phyloP scores from a whole-genome alignment of 2,888 invertebrate genomes.

The Octonoba sinensis region DNA sequence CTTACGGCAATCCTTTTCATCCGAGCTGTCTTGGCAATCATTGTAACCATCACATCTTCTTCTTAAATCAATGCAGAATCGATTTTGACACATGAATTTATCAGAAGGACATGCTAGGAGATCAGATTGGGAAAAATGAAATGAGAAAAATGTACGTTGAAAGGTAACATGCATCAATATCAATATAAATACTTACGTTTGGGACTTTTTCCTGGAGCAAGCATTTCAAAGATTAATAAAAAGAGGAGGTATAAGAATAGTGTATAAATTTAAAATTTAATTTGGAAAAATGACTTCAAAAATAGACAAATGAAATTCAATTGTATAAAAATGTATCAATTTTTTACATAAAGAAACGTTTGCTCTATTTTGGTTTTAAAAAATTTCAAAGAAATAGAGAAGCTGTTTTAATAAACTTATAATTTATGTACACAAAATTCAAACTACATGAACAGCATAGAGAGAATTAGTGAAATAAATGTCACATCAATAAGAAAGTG shows the following conservation, averaged over 20 bases:
- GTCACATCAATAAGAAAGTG: too few relatives aligned
- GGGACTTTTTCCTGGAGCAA: conserved; percentile 36
- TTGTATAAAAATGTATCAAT: too few relatives aligned
- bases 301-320: too few relatives aligned
- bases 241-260: not conserved
- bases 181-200: conserved; percentile 38
- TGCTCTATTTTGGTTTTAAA: too few relatives aligned
- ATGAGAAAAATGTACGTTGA: not conserved
- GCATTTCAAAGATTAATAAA: conserved; percentile 25
- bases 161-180: not conserved
- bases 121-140: not conserved
- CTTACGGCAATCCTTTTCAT: conserved; percentile 72
- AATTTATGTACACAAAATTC: too few relatives aligned
- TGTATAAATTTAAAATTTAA: too few relatives aligned
- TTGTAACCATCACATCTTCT: conserved; percentile 69
- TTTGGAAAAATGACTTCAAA: too few relatives aligned
- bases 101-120: conserved; percentile 72
- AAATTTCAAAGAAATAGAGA: too few relatives aligned
- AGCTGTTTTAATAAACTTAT: too few relatives aligned
- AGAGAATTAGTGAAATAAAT: too few relatives aligned
- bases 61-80: conserved; percentile 65
- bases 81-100: conserved; percentile 65
- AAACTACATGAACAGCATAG: too few relatives aligned
- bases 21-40: conserved; percentile 76
- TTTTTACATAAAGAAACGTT: too few relatives aligned